Base-by-base conservation (phyloP, 2,797 vertebrate genomes). In the Paramormyrops hopkinsi region DNA sequence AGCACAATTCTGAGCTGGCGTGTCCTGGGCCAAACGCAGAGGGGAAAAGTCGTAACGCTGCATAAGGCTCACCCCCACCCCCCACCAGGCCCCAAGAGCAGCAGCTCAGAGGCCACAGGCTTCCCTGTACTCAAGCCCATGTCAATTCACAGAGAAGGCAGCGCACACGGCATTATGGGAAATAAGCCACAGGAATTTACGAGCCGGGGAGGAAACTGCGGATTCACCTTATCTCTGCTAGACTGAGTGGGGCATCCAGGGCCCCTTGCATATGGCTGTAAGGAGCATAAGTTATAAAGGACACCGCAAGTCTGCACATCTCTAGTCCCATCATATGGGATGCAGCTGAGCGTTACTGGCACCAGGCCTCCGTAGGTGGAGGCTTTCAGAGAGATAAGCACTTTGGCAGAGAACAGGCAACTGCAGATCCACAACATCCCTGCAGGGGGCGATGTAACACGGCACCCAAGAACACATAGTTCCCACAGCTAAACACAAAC, bases 71-170 rank as follows among this genome's bases (percentile, higher is more conserved):
- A n/a, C 25, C 73, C 73, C 37, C n/a, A n/a, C 17, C 37, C 17
- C 14, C 69, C 1, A 1, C 17, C 73, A 46, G 73, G 73, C 73
- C 29, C 33, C 19, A 33, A 17, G 41, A 79, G 33, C 37, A 79
- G 41, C 37, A 46, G 73, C 19, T 84, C 82, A 84, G n/a, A 50
- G 46, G 82, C 56, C 51, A 88, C n/a, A 90, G 91, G 91, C 90
- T 88, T 88, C 33, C 83, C 90, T 90, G 88, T 2, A 79, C 91
- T 90, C 91, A 86, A 83, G 89, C 84, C 89, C 82, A 89, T 87
- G 89, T 51, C 86, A 90, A 91, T 89, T 90, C 90, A 89, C 44
- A 89, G 73, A 91, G 91, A 89, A 91, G 90, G 90, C 76, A 86
- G 62, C 79, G 46, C 25, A 90, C 69, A 90, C 62, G 19, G 65